phyloP scores from a whole-genome alignment of 30 jellyfish, hydroid and myxozoan genomes.

The Turritopsis rubra region DNA sequence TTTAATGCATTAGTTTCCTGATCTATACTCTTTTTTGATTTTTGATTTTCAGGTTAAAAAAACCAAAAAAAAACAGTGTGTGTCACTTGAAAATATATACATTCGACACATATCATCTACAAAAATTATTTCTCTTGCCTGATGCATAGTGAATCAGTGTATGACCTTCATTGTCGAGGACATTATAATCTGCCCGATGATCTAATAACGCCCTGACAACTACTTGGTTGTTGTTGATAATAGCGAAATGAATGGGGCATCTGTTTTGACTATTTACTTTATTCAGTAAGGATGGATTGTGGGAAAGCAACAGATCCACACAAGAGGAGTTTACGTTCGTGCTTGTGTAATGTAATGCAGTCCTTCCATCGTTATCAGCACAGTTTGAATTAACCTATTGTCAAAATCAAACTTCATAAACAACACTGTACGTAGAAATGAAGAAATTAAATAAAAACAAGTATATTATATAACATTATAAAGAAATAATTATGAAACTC shows the following conservation, averaged over 20 bases:
- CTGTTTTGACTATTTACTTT: background rate
- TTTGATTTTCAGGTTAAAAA: too few species aligned
- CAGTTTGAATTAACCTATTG: constrained; percentile 15
- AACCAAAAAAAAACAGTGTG: too few species aligned
- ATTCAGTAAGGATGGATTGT: constrained; percentile 4
- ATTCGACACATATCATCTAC: background rate
- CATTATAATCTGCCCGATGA: constrained; percentile 23
- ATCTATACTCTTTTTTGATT: too few species aligned
- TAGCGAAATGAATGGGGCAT: constrained; percentile 19
- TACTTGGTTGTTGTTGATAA: constrained; percentile 24
- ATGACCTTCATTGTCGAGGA: constrained; percentile 25
- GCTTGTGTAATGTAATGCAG: constrained; percentile 42
- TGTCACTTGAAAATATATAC: too few species aligned
- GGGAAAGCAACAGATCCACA: constrained; percentile 13
- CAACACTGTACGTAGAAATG: too few species aligned
- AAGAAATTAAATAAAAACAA: constrained; percentile 1
- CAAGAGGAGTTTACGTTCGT: constrained; percentile 1
- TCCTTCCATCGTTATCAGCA: constrained; percentile 28
- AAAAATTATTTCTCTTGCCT: background rate
- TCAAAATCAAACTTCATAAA: background rate
- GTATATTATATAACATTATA: too few species aligned
- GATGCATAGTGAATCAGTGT: constrained; percentile 34
- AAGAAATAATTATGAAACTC: too few species aligned
- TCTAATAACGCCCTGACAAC: constrained; percentile 30
- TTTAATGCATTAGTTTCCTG: background rate